A percentile compares a stretch with the other conserved stretches of the same genome.
Conservation (phyloP, 2,888 invertebrate species). For the Dolichopus griseipennis region DNA sequence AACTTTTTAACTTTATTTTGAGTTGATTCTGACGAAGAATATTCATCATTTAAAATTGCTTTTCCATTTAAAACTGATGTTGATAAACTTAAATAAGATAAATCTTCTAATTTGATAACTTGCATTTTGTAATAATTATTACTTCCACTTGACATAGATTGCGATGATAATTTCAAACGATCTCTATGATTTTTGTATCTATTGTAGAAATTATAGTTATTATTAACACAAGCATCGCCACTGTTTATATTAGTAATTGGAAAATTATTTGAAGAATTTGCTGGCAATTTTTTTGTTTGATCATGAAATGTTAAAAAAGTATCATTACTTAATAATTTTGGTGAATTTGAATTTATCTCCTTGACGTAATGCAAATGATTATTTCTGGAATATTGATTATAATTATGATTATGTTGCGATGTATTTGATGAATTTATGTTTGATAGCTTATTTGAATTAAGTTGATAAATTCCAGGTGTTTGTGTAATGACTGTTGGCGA, state of each 20-base stretch:
- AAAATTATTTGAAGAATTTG: constrained; percentile 14
- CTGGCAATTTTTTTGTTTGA: neutral
- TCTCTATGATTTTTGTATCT: constrained; percentile 23
- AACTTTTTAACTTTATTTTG: constrained; percentile 16
- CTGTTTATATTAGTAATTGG: constrained; percentile 23
- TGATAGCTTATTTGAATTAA: no score
- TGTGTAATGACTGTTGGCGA: neutral
- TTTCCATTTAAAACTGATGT: constrained; percentile 37
- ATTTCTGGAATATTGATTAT: neutral
- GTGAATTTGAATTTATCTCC: neutral
- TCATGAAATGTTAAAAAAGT: neutral
- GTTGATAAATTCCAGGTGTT: neutral
- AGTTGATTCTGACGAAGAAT: constrained; percentile 13
- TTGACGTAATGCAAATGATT: neutral
- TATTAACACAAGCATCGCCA: neutral
- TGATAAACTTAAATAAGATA: constrained; percentile 38
- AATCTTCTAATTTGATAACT: constrained; percentile 30
- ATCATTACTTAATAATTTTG: neutral
- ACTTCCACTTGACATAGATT: constrained; percentile 35
- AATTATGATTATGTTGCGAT: neutral
- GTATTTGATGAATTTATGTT: neutral
- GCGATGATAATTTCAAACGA: constrained; percentile 38
- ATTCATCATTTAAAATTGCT: constrained; percentile 13
- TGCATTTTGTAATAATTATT: constrained; percentile 15
- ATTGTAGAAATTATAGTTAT: constrained; percentile 7